Conservation (phyloP, 1,140 invertebrate genomes). For the Agrypnia vestita region DNA sequence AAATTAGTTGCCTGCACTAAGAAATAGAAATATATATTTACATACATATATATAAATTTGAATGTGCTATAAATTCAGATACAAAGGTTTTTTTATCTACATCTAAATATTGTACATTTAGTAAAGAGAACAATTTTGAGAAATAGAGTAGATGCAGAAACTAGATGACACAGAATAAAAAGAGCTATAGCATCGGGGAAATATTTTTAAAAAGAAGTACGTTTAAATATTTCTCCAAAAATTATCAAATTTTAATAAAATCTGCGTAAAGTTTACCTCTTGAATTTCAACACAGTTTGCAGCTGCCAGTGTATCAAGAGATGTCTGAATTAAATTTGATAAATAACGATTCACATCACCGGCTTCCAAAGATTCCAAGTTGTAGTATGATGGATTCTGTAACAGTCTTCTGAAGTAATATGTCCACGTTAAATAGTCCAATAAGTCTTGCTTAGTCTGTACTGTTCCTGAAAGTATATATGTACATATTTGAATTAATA, state of each 20-base stretch:
- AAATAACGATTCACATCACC: conserved; percentile 83
- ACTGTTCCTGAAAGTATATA: conserved; percentile 81
- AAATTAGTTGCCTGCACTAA: no score
- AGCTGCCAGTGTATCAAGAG: conserved; percentile 80
- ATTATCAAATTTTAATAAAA: conserved; percentile 56
- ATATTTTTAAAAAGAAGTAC: no score
- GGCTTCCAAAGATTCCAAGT: conserved; percentile 84
- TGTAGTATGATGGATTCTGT: conserved; percentile 96
- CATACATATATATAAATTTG: no score
- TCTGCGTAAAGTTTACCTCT: conserved; percentile 66
- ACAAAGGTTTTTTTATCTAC: no score
- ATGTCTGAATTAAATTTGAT: conserved; percentile 84
- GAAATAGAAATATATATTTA: no score
- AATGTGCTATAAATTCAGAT: no score
- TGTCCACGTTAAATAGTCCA: conserved; percentile 99
- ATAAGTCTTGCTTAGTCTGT: conserved; percentile 91
- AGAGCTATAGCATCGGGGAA: no score
- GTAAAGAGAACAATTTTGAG: no score
- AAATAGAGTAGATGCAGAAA: no score
- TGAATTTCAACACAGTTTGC: conserved; percentile 85
- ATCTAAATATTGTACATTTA: no score
- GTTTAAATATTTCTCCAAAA: no score
- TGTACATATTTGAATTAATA: not conserved
- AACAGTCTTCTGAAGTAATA: conserved; percentile 96
- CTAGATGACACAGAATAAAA: no score